Conservation (phyloP, 2,113 vertebrate species). For the Larimichthys crocea region DNA sequence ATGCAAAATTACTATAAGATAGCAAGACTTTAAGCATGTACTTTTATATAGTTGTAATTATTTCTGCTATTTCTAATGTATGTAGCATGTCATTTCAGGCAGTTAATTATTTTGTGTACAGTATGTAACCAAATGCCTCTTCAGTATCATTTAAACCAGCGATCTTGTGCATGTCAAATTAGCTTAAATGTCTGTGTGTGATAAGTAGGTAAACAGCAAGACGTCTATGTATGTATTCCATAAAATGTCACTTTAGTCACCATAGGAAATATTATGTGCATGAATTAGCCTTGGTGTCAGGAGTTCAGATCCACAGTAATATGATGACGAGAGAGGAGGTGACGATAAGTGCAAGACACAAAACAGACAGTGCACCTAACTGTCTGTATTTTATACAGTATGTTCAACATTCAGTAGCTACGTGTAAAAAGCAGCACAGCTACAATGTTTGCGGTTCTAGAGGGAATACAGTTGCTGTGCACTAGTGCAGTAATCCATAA, state of each 20-base stretch:
- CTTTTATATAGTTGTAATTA: background rate
- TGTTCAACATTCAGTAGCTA: background rate
- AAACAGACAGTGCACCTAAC: background rate
- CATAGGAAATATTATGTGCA: background rate
- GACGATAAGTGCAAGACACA: background rate
- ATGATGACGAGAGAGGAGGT: background rate
- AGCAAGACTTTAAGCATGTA: background rate
- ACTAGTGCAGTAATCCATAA: slow-evolving; percentile 44
- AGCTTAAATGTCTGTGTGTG: slow-evolving; percentile 12
- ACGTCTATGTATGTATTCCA: background rate
- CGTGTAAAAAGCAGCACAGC: slow-evolving; percentile 2
- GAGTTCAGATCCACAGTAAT: background rate
- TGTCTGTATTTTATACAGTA: background rate
- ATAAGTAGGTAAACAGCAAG: slow-evolving; percentile 8
- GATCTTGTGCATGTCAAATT: background rate
- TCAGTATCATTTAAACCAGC: background rate
- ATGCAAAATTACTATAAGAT: slow-evolving; percentile 21
- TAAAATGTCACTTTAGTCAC: background rate
- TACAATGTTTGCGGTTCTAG: background rate
- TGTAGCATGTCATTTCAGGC: background rate
- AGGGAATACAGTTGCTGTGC: slow-evolving; percentile 34
- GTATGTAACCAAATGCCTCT: background rate
- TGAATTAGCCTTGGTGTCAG: background rate
- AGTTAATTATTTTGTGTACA: slow-evolving; percentile 8
- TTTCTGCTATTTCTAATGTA: background rate